Conservation (phyloP, 2,113 vertebrate species). For the Carassius carassius region DNA sequence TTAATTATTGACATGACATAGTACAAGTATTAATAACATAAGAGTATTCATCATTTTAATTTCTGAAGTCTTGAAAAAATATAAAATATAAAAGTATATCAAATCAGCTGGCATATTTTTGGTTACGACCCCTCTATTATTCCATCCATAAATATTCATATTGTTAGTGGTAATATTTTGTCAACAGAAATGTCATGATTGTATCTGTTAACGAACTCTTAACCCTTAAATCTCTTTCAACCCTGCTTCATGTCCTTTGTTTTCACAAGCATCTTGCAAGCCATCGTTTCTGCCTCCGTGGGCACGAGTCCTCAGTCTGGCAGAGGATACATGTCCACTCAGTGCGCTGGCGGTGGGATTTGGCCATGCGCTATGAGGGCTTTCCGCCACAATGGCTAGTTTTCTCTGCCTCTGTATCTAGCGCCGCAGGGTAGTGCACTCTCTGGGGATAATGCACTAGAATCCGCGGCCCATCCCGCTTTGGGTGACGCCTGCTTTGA, state of each 20-base stretch:
- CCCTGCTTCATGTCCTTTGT: conserved; percentile 54
- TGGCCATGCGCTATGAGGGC: conserved; percentile 72
- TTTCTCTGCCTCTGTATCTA: conserved; percentile 88
- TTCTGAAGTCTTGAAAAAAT: not conserved
- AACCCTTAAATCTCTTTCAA: conserved; percentile 12
- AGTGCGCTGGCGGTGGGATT: conserved; percentile 61
- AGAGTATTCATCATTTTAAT: not conserved
- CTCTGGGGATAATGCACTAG: conserved; percentile 82
- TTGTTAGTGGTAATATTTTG: not conserved
- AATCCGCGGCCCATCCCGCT: conserved; percentile 82
- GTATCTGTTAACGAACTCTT: conserved; percentile 26
- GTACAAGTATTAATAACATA: not conserved
- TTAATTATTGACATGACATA: not conserved
- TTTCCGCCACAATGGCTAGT: conserved; percentile 81
- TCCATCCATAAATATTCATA: not conserved
- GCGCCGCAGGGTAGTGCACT: conserved; percentile 81
- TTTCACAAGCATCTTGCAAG: conserved; percentile 64
- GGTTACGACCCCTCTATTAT: not conserved
- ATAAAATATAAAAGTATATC: not conserved
- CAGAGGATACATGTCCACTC: conserved; percentile 65
- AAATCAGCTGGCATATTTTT: not conserved
- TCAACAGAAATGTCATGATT: conserved; percentile 9
- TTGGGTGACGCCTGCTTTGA: conserved; percentile 87
- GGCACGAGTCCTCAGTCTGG: conserved; percentile 63
- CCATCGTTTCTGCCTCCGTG: conserved; percentile 68